Base-by-base conservation (phyloP, 37 sponge, comb jelly and placozoan species). In the Crambe crambe region DNA sequence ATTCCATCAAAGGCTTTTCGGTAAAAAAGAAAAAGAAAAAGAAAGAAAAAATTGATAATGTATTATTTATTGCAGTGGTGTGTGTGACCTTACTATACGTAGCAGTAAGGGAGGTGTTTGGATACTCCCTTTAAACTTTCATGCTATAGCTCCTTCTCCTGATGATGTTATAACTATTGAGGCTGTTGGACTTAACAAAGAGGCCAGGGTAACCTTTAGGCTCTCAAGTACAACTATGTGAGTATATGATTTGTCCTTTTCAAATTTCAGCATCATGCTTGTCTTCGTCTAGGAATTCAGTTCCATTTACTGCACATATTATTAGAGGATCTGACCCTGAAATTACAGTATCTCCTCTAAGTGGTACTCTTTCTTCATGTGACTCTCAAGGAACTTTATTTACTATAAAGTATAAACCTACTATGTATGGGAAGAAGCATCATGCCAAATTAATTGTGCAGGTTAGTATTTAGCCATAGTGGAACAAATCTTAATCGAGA, bases 101-200 rank as follows among this genome's bases (percentile, higher is more conserved):
- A 41, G 61, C 44, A 75, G 69, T 42, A 34, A 72, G 56, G 87
- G 94, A 65, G 95, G 92, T 9, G 36, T 78, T 35, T 95, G 95
- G 95, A 41, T 42, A 31, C 88, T 88, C 67, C 95, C 92, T 15
- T 39, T 95, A 27, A 76, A 59, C 18, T 30, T 91, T 56, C 42
- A 17, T 31, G 92, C 89, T 34, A 44, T 73, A 12, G 41, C 72
- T 30, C 67, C 89, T 18, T 60, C 23, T 29, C 87, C 92, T 79
- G 95, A 95, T 85, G 95, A 95, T 60, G 62, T 56, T 64, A 85
- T 95, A 36, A 75, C 74, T 0, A 72, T 95, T 21, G 77, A 91
- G 58, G 89, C 92, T 27, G 37, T 56, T 3, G 85, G 86, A 21
- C 80, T 95, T 15, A 80, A 91, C 72, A 72, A 77, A 67, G 92